phyloP scores from a whole-genome alignment of 2,113 vertebrate genomes.

The Micronycteris hirsuta region DNA sequence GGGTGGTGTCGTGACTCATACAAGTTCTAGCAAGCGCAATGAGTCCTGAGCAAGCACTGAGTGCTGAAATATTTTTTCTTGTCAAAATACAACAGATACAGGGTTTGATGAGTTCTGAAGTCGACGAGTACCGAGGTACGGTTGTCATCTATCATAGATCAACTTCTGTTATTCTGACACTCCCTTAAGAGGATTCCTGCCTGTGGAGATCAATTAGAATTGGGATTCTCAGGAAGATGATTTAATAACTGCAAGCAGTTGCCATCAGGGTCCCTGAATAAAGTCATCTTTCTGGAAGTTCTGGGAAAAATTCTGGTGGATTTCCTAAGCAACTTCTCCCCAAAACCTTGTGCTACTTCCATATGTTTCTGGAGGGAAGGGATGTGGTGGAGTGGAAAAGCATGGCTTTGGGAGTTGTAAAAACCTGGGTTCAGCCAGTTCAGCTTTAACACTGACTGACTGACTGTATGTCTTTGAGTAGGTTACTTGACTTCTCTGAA shows the following conservation, averaged over 20 bases:
- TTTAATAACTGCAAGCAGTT: conserved; percentile 10
- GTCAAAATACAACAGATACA: too few relatives aligned
- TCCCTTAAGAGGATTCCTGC: background rate
- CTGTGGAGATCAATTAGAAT: background rate
- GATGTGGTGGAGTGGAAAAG: background rate
- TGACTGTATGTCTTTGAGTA: background rate
- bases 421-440: background rate
- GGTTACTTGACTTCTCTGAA: conserved; percentile 19
- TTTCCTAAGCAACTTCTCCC: background rate
- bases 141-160: background rate
- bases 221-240: background rate
- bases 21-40: too few relatives aligned
- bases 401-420: background rate
- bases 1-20: too few relatives aligned
- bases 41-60: too few relatives aligned
- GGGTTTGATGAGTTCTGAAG: too few relatives aligned
- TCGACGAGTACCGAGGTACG: too few relatives aligned
- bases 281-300: background rate
- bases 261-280: background rate
- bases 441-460: background rate
- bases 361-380: background rate
- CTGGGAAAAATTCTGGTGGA: background rate
- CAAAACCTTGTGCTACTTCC: background rate
- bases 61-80: too few relatives aligned
- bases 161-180: background rate